Evolutionary conservation across 64 coral and sea anemone species (phyloP), one percentile per base, ranked within the genome.

Genomic region (Montipora foliosa): DNA sequence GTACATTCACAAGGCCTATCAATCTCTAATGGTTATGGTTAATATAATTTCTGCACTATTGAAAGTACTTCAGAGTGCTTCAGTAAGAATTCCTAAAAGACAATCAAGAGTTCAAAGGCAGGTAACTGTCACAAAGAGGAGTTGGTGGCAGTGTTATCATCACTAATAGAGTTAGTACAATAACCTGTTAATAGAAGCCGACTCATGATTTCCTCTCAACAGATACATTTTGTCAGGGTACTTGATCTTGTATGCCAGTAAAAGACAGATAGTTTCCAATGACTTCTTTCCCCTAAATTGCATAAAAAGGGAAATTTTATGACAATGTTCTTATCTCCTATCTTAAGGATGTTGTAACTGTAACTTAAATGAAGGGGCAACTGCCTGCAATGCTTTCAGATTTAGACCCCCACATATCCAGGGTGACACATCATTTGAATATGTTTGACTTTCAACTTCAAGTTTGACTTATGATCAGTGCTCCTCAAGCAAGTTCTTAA

Each of bases 221-320:
- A 98, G 71, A 92, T 24, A 98, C 71, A 98, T 89, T 29, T 92
- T 94, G 52, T 95, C 79, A 44, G 96, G 93, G 79, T 98, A 92
- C 78, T 98, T 98, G 71, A 98, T 91, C 72, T 98, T 98, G 59
- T 98, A 98, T 21, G 96, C 96, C 6, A 98, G 59, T 44, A 98
- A 55, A 49, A 98, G 72, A 77, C 96, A 98, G 22, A 98, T 98
- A 17, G 96, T 98, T 95, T 98, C 96, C 74, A 98, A 84, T 15
- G 96, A 98, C 85, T 91, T 97, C 68, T 88, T 97, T 60, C 95
- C 95, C 55, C 95, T 97, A 71, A 77, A 88, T 37, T 64, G 14
- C 61, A 64, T 3, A 15, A 13, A 89, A 5, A 20, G 21, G 21
- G 46, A 47, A 5, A 74, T 8, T 14, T 21, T n/a, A 24, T 7